Base-by-base conservation (phyloP, 2,113 vertebrate genomes). In the Heterocephalus glaber region DNA sequence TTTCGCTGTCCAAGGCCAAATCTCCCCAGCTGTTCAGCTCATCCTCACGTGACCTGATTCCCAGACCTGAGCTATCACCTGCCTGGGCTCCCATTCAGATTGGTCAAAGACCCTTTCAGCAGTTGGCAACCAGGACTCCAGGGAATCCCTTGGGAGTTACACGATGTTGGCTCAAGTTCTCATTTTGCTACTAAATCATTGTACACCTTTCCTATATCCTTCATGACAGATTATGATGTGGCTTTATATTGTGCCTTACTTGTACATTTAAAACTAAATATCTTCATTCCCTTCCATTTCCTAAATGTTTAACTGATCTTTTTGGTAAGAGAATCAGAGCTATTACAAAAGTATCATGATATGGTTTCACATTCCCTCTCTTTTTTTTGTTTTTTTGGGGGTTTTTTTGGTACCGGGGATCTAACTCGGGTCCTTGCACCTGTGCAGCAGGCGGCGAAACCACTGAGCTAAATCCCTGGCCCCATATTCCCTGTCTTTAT, bases 221-320 rank as follows among this genome's bases (percentile, higher is more conserved):
- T 98, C 98, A 98, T 98, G 98, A 98, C 98, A 98, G 98, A 98
- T 98, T 98, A 98, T 98, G 98, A 98, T 98, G 98, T 99, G 98
- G 98, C 98, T 99, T 99, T 98, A 98, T 99, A 98, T 98, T 98
- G 99, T 99, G 98, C 99, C 99, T 99, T 99, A 99, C 98, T 99
- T 98, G 99, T 99, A 99, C 98, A 98, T 98, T 98, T 97, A 98
- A 98, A 98, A 98, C 97, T 96, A 97, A 98, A 89, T 89, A 94
- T 98, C 92, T 97, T 95, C 98, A 98, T 98, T 97, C 98, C 98
- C 98, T 98, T 95, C 95, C 97, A 98, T 89, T 98, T 92, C 85
- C 97, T 97, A 41, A 96, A 97, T 97, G 96, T 95, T 97, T 89
- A 74, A 90, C 97, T 90, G 97, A 98, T 93, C 97, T n/a, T n/a